A percentile compares a stretch with the other conserved stretches of the same genome.
Conservation (phyloP, 2,113 vertebrate genomes). For the Eclectus roratus region DNA sequence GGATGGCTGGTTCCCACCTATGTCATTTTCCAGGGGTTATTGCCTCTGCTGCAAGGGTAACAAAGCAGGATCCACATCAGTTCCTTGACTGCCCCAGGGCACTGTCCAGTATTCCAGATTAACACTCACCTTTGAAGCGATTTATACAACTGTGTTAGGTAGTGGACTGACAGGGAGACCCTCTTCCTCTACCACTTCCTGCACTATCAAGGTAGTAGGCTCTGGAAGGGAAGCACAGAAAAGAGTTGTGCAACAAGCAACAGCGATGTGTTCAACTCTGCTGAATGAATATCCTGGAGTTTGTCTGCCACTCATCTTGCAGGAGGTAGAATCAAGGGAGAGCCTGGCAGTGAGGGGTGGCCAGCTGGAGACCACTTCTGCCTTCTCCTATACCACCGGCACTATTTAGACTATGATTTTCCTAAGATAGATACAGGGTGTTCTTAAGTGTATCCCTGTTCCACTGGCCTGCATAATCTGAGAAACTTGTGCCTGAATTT, state of each 20-base stretch:
- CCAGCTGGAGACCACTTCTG: not conserved
- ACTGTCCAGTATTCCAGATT: not conserved
- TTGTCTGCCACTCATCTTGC: not conserved
- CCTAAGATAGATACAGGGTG: not conserved
- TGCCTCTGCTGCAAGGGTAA: not conserved
- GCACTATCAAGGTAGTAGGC: not conserved
- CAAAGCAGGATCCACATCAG: not conserved
- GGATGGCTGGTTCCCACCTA: not conserved
- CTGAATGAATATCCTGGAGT: not conserved
- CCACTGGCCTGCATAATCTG: not conserved
- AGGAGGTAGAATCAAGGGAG: not conserved
- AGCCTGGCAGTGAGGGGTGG: not conserved
- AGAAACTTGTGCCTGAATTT: not conserved
- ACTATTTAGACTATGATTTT: not conserved
- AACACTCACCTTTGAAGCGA: not conserved
- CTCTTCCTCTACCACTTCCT: not conserved
- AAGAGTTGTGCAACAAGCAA: not conserved
- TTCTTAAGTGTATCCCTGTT: not conserved
- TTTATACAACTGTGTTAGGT: not conserved
- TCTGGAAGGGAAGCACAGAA: not conserved
- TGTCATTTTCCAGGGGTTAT: not conserved
- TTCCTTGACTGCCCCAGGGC: not conserved
- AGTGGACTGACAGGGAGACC: not conserved
- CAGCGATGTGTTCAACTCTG: not conserved
- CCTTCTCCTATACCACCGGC: not conserved